These are phyloP conservation scores for Myzus persicae DNA, from an alignment of 1,140 invertebrate species.

Conservation along the genomic window DNA sequence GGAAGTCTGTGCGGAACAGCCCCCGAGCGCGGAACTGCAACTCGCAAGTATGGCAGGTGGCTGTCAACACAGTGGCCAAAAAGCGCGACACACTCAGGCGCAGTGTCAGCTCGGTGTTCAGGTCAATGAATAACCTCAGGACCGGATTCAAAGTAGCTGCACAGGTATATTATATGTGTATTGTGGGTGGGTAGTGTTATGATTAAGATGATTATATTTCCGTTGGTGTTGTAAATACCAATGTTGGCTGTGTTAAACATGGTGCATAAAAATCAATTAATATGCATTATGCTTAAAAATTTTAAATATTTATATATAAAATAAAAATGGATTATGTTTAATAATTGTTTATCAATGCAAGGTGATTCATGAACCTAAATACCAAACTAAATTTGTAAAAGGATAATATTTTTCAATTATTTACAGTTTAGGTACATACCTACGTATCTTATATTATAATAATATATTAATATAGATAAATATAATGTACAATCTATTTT, in stretches of 20 bases:
- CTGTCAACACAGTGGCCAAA: slow-evolving; percentile 1
- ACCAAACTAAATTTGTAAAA: too few relatives aligned
- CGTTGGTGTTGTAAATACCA: not conserved
- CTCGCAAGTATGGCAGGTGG: slow-evolving; percentile 47
- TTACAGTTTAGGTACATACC: not conserved
- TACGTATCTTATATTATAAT: not conserved
- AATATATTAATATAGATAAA: not conserved
- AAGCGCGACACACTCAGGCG: slow-evolving; percentile 24
- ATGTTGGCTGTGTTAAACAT: not conserved
- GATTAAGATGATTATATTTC: not conserved
- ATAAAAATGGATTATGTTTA: not conserved
- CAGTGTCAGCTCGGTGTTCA: slow-evolving; percentile 32
- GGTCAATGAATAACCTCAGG: slow-evolving; percentile 41
- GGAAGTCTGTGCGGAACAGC: not conserved
- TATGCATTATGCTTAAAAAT: too few relatives aligned
- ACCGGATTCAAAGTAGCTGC: slow-evolving; percentile 29
- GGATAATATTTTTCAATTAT: not conserved
- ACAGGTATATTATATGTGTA: slow-evolving; percentile 13
- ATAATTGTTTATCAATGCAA: not conserved
- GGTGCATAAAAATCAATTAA: not conserved
- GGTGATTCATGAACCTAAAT: not conserved
- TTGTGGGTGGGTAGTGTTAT: not conserved
- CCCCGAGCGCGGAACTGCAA: slow-evolving; percentile 18
- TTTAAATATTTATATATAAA: not conserved
- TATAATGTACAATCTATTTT: not conserved